phyloP scores from a whole-genome alignment of 1,140 invertebrate species.

The Drosophila bocqueti region DNA sequence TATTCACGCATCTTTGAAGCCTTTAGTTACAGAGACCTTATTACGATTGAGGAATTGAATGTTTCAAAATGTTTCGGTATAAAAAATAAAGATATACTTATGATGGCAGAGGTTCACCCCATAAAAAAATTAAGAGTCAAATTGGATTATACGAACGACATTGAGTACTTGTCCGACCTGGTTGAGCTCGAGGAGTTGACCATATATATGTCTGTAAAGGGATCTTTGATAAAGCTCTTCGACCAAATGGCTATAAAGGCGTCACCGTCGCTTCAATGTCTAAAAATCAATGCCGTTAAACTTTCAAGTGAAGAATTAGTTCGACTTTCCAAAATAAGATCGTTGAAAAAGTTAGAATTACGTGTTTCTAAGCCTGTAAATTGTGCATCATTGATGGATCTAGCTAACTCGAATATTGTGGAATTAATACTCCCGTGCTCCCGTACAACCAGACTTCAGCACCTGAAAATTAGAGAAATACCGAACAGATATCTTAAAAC shows the following conservation, averaged over 20 bases:
- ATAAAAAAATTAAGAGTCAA: not conserved
- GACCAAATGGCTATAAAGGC: not conserved
- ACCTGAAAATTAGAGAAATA: not conserved
- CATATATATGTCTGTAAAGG: not conserved
- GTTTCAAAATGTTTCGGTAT: fast-evolving
- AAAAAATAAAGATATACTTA: not conserved
- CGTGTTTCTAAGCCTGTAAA: not conserved
- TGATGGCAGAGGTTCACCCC: not conserved
- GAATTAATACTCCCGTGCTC: too few relatives aligned
- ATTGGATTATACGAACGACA: not conserved
- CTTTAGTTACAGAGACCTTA: not conserved
- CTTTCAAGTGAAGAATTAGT: not conserved
- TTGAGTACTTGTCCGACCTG: not conserved
- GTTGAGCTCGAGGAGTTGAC: not conserved
- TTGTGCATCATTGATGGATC: too few relatives aligned
- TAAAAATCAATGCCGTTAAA: not conserved
- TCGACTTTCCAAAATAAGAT: not conserved
- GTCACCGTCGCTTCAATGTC: not conserved
- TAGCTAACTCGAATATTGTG: slow-evolving; percentile 2
- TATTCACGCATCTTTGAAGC: not conserved
- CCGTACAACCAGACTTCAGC: not conserved
- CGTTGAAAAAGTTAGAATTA: not conserved
- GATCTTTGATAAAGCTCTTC: not conserved
- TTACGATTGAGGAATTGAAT: not conserved
- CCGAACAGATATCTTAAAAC: too few relatives aligned